These are phyloP conservation scores for Peromyscus polionotus DNA, from an alignment of 2,113 vertebrate genomes.

Conservation along the genomic window DNA sequence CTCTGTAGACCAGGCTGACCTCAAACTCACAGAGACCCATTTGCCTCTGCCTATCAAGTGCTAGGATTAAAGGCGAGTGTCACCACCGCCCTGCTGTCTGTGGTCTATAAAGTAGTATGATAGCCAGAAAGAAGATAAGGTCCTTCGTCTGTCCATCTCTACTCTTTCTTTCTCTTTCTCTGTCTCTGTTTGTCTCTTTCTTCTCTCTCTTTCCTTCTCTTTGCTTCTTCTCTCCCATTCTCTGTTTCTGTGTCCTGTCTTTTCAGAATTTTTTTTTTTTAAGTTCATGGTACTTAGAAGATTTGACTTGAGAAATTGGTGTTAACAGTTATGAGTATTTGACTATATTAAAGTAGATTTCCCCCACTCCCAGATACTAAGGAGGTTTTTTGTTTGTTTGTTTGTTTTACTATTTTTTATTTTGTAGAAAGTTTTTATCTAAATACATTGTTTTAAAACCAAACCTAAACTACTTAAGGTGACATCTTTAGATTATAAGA, in stretches of 20 bases:
- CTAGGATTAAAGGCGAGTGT: no score
- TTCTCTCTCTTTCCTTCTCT: not conserved
- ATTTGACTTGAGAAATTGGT: not conserved
- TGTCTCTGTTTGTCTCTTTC: no score
- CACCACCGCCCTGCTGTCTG: no score
- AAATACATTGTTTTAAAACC: not conserved
- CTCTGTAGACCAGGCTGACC: no score
- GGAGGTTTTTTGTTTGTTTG: not conserved
- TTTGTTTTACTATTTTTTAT: not conserved
- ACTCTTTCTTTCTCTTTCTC: no score
- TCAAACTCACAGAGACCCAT: no score
- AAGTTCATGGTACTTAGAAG: not conserved
- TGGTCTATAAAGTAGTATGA: not conserved
- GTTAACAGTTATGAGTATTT: not conserved
- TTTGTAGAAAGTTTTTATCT: constrained; percentile 27
- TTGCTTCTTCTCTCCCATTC: not conserved
- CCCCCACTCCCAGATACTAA: not conserved
- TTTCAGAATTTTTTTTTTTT: not conserved
- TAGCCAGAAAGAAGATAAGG: not conserved
- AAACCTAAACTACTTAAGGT: constrained; percentile 26
- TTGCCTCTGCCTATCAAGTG: no score
- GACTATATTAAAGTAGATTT: constrained; percentile 32
- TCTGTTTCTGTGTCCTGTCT: not conserved
- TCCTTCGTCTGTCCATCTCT: accelerated
- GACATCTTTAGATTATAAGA: constrained; percentile 12